A percentile compares a stretch with the other conserved stretches of the same genome.
phyloP scores from a whole-genome alignment of 2,797 vertebrate genomes.

The Acipenser oxyrinchus region DNA sequence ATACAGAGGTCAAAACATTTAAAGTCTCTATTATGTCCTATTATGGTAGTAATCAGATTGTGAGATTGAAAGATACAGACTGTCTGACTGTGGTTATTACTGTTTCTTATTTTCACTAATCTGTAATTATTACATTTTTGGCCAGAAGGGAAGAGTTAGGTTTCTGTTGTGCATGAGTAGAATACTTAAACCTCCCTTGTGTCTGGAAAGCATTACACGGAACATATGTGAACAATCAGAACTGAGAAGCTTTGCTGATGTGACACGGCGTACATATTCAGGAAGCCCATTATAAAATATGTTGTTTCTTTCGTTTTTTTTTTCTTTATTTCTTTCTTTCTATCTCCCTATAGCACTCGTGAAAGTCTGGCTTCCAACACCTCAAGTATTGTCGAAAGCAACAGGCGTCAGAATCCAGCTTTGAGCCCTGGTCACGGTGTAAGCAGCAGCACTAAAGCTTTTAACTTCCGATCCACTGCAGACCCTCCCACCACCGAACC shows the following conservation, averaged over 20 bases:
- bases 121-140: conserved; percentile 1
- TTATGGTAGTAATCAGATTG: too few relatives aligned
- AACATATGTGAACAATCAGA: conserved; percentile 24
- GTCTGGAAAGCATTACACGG: conserved; percentile 14
- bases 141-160: not conserved
- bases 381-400: conserved; percentile 98
- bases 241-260: conserved; percentile 14
- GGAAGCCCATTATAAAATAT: conserved; percentile 33
- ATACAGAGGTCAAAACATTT: too few relatives aligned
- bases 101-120: too few relatives aligned
- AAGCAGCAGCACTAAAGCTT: conserved; percentile 75
- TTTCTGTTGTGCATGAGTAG: not conserved
- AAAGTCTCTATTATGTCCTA: too few relatives aligned
- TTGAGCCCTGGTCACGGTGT: conserved; percentile 92
- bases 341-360: conserved; percentile 72
- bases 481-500: conserved; percentile 81
- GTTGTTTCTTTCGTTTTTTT: conserved; percentile 30
- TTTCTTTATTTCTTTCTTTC: conserved; percentile 27
- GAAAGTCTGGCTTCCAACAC: conserved; percentile 99
- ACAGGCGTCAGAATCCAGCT: conserved; percentile 90
- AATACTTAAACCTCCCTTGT: conserved; percentile 5
- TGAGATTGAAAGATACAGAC: too few relatives aligned
- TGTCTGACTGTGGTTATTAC: too few relatives aligned
- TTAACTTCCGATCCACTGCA: conserved; percentile 85
- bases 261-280: conserved; percentile 27